These are phyloP conservation scores for Ryuthela nishihirai DNA, from an alignment of 2,888 invertebrate genomes.

Conservation along the genomic window DNA sequence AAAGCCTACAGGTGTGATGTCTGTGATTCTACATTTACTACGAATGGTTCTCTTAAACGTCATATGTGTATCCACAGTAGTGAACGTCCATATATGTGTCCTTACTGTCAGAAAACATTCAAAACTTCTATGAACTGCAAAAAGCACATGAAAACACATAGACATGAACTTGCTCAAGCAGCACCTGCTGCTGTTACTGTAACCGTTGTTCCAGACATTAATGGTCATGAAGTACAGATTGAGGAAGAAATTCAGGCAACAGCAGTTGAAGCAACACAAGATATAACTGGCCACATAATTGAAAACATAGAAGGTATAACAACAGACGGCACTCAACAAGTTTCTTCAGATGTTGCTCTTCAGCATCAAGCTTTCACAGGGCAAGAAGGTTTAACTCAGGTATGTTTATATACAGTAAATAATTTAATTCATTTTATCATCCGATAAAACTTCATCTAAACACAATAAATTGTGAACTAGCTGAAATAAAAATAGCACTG, in stretches of 20 bases:
- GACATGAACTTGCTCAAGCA: constrained; percentile 45
- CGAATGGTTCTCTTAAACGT: constrained; percentile 67
- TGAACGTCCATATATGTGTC: constrained; percentile 58
- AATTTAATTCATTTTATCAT: too few relatives aligned
- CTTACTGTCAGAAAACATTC: constrained; percentile 60
- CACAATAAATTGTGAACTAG: too few relatives aligned
- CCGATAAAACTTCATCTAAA: too few relatives aligned
- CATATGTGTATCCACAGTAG: constrained; percentile 66
- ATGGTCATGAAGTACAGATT: not conserved
- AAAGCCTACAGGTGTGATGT: constrained; percentile 61
- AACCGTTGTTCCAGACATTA: constrained; percentile 19
- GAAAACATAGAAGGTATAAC: not conserved
- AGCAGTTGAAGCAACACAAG: not conserved
- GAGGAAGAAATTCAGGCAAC: too few relatives aligned
- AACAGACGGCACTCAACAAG: not conserved
- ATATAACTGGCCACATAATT: not conserved
- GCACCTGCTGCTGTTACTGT: constrained; percentile 18
- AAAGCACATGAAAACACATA: constrained; percentile 63
- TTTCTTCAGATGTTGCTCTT: not conserved
- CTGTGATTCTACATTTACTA: constrained; percentile 61
- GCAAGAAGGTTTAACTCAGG: not conserved
- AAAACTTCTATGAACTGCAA: constrained; percentile 60
- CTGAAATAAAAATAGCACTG: too few relatives aligned
- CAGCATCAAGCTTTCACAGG: not conserved
- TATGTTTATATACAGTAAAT: too few relatives aligned